Evolutionary conservation across 2,797 vertebrate genomes (phyloP), one percentile per base, ranked within the genome.

Genomic region (Centroberyx gerrardi): DNA sequence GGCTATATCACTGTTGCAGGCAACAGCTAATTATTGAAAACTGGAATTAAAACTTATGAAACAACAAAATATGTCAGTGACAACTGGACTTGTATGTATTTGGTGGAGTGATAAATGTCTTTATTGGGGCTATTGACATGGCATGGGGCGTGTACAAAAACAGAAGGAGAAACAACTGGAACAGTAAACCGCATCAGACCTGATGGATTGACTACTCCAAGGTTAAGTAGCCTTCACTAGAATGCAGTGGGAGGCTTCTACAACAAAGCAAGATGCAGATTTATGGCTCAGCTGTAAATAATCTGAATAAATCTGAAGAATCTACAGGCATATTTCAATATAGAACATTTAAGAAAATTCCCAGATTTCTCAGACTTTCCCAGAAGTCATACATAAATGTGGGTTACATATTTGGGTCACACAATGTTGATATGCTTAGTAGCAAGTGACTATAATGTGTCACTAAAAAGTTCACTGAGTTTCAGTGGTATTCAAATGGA

Each of bases 151-250:
- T 68, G n/a, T n/a, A 55, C 17, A 62, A 62, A 86, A 87, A 63
- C 71, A 80, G 68, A 81, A 78, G 80, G 74, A 1, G 2, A 22
- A 79, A 87, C 60, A 87, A 80, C 68, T 76, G 62, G 53, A 84
- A 33, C 5, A 3, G 77, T 81, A 76, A 84, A 85, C 68, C 27
- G 13, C n/a, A 54, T 67, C 48, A 17, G 48, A 56, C 27, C 42
- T 78, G 72, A 82, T 0, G 18, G 78, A 78, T 65, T 86, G 40
- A 88, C 80, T 9, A 42, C 78, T 60, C 1, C 4, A 38, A 83
- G 80, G 80, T 87, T 71, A 82, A n/a, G 36, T 82, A 67, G 64
- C 36, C 52, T 76, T 46, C 53, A 58, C 31, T 44, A 69, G n/a
- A 73, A 36, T 18, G 18, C 42, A 63, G 36, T 46, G 28, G 60